Conservation (phyloP, 2,797 vertebrate genomes). For the Phoebastria nigripes region DNA sequence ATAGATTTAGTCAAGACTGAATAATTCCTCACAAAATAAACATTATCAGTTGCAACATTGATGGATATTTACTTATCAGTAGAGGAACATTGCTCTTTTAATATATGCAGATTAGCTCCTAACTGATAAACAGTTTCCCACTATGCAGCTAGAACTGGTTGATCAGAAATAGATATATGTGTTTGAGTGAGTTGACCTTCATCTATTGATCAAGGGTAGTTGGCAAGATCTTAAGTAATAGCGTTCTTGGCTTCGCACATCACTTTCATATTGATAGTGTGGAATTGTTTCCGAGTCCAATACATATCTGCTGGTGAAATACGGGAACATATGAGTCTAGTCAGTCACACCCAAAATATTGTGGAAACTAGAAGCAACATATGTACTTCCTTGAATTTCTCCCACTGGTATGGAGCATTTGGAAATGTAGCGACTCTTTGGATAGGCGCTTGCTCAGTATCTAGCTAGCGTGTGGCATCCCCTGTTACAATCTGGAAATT, state of each 20-base stretch:
- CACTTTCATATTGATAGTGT: slow-evolving; percentile 27
- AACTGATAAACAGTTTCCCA: slow-evolving; percentile 11
- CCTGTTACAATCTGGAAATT: slow-evolving; percentile 20
- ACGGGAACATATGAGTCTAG: slow-evolving; percentile 59
- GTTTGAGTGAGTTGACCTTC: slow-evolving; percentile 32
- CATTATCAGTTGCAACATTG: neutral
- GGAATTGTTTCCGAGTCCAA: slow-evolving; percentile 60
- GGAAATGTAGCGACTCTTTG: neutral
- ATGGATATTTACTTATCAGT: slow-evolving; percentile 37
- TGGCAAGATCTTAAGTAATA: slow-evolving; percentile 50
- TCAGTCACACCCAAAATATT: slow-evolving; percentile 68
- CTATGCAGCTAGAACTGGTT: slow-evolving; percentile 4
- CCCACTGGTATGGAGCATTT: slow-evolving; percentile 44
- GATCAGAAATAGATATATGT: slow-evolving; percentile 51
- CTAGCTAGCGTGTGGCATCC: neutral
- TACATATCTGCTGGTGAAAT: slow-evolving; percentile 63
- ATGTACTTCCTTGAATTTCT: slow-evolving; percentile 60
- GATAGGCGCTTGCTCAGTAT: neutral
- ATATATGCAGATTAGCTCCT: slow-evolving; percentile 33
- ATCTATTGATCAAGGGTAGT: slow-evolving; percentile 48
- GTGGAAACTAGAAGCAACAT: slow-evolving; percentile 50
- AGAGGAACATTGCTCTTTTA: slow-evolving; percentile 1
- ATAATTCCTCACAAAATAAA: slow-evolving; percentile 1
- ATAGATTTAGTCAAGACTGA: neutral
- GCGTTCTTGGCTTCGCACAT: slow-evolving; percentile 43